Conservation (phyloP, 2,797 vertebrate genomes). For the Hybognathus amarus region DNA sequence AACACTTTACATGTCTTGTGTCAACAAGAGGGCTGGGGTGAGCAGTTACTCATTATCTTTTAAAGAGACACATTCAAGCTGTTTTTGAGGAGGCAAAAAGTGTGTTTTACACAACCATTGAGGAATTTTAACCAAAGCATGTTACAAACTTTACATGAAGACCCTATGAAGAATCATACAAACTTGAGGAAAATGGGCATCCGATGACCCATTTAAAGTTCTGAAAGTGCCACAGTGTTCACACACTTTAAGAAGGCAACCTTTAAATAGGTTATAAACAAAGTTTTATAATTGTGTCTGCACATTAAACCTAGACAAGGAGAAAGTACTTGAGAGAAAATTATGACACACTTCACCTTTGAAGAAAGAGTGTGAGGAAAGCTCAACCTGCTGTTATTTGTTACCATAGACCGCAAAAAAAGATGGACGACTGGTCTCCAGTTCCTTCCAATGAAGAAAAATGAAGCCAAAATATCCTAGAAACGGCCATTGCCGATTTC, state of each 20-base stretch:
- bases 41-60: too few relatives aligned
- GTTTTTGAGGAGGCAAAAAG: too few relatives aligned
- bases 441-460: neutral
- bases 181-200: too few relatives aligned
- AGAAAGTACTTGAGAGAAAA: neutral
- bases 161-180: too few relatives aligned
- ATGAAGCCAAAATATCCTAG: neutral
- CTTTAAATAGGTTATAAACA: neutral
- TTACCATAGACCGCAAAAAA: neutral
- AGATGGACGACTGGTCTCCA: neutral
- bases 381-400: conserved; percentile 7
- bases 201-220: too few relatives aligned
- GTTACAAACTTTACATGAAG: too few relatives aligned
- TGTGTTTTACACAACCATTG: too few relatives aligned
- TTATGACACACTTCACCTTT: conserved; percentile 33
- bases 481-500: neutral
- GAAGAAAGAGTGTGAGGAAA: conserved; percentile 1
- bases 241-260: neutral
- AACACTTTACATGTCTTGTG: too few relatives aligned
- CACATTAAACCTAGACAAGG: neutral
- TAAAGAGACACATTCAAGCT: too few relatives aligned
- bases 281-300: neutral
- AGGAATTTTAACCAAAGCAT: too few relatives aligned
- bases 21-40: too few relatives aligned
- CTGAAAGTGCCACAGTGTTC: conserved; percentile 10